Base-by-base conservation (phyloP, 2,797 vertebrate genomes). In the Siniperca scherzeri region DNA sequence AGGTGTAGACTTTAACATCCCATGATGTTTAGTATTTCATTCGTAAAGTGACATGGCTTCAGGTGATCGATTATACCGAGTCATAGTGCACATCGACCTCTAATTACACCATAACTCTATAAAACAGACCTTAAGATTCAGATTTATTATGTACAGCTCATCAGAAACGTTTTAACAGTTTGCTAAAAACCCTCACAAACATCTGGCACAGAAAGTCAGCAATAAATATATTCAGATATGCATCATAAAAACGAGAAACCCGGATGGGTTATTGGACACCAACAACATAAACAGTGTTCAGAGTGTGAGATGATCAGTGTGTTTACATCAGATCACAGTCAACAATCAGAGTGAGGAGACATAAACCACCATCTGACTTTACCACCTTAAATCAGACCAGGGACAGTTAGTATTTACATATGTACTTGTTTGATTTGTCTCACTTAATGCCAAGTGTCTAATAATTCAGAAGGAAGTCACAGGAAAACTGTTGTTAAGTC, bases 181-280 rank as follows among this genome's bases (percentile, higher is more conserved):
- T 92, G 87, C 80, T 86, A 91, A 90, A 92, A 88, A 81, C 71
- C 77, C 79, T 89, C 92, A 92, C 90, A 88, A 89, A 92, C 86
- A 89, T 93, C 90, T 94, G 91, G 85, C 93, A 93, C 91, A 88
- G 65, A 91, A 83, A 91, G 67, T 90, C 81, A 81, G 57, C 80
- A 81, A 79, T 90, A 81, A 91, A 88, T 89, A 85, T 70, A 46
- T 69, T 82, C 66, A 79, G 68, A 88, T 89, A 79, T 79, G 77
- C 68, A 36, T 85, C 84, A 50, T 88, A 75, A 83, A 91, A 91
- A 33, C 10, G 7, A 86, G 73, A 16, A 82, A 75, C 75, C 55
- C 27, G 48, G 60, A 70, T 75, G 81, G 59, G 65, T 40, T 30
- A 64, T 86, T 46, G 14, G 78, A 91, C 81, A n/a, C 70, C 30